These are phyloP conservation scores for Patella caerulea DNA, from an alignment of 2,888 invertebrate genomes.

Conservation along the genomic window DNA sequence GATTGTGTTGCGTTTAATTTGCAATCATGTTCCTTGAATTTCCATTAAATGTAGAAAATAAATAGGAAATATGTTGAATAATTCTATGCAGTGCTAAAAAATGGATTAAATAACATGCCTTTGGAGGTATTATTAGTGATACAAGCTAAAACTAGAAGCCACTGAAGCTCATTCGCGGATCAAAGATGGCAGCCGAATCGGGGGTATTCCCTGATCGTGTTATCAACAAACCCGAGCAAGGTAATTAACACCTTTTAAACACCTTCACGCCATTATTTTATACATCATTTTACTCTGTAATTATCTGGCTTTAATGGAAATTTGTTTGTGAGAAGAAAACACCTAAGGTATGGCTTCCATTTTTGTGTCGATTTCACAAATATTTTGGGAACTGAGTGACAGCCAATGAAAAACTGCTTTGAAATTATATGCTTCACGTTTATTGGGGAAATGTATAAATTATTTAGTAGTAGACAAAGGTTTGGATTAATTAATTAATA, in stretches of 20 bases:
- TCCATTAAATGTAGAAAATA: conserved; percentile 30
- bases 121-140: conserved; percentile 35
- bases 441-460: no score
- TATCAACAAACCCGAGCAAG: conserved; percentile 20
- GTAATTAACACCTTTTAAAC: conserved; percentile 40
- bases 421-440: conserved; percentile 3
- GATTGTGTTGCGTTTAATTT: conserved; percentile 27
- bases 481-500: no score
- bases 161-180: conserved; percentile 59
- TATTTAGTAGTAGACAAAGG: no score
- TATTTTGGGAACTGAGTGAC: neutral
- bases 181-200: conserved; percentile 65
- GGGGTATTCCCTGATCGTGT: conserved; percentile 62
- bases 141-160: conserved; percentile 56
- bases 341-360: neutral
- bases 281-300: no score
- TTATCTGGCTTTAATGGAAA: no score
- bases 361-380: neutral
- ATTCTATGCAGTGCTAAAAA: conserved; percentile 16
- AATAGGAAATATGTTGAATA: conserved; percentile 26
- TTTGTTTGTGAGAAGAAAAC: no score
- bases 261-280: neutral
- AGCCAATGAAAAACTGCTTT: conserved; percentile 9
- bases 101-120: conserved; percentile 24
- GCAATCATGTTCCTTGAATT: conserved; percentile 30